Base-by-base conservation (phyloP, 1,140 invertebrate genomes). In the Orchestia grillus region DNA sequence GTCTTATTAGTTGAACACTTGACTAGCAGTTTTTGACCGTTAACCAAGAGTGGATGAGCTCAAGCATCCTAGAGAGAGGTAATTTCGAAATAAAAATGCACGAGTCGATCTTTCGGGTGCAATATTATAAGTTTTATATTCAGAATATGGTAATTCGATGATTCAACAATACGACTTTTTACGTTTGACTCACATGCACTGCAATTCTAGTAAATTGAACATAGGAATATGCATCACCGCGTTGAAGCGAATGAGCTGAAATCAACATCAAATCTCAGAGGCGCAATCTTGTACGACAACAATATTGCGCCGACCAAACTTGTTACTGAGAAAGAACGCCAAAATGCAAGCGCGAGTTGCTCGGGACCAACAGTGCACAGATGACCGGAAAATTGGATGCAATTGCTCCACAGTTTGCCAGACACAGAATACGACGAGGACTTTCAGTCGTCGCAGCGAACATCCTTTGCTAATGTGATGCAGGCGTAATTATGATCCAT, bases 401-500 rank as follows among this genome's bases (percentile, higher is more conserved):
- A 36, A 28, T 3, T 77, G 62, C 62, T 77, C 28, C 1, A 77
- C 62, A 77, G 36, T 77, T 77, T 77, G 11, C 62, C 1, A 23
- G 62, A 77, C 62, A 77, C 62, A 77, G 62, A 77, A 77, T 77
- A 23, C 28, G 62, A 8, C 62, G 62, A 77, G 62, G 62, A 77
- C 62, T 15, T 77, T 77, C 62, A 36, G 62, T 77, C 11, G 36
- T 77, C 62, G 62, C 62, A 19, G 62, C 15, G 11, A 77, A 36
- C 62, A 36, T 77, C 62, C 62, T 77, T 28, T 77, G 62, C 41
- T 90, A 90, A 90, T 90, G 88, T 44, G 88, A 90, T 90, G 88
- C 88, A 90, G 43, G 36, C 88, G 43, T 90, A 90, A 90, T 90
- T 44, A 90, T 90, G 88, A 3, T 90, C 43, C 88, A 90, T 90